Percentiles rank a stretch among this genome's conserved stretches.
Conservation (phyloP, 2,888 invertebrate genomes). For the Atherix ibis region DNA sequence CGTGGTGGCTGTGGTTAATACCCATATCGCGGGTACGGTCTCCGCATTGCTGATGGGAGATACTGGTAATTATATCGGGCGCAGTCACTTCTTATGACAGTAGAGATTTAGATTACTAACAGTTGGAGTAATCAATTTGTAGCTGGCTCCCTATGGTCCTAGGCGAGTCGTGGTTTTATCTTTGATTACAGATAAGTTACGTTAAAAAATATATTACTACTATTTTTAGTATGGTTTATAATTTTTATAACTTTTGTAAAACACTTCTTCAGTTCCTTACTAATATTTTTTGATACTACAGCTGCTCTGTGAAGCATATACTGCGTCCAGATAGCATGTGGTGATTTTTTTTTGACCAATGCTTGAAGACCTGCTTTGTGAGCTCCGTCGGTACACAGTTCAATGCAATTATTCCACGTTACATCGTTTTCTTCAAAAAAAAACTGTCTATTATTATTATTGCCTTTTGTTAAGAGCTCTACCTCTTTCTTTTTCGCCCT, state of each 20-base stretch:
- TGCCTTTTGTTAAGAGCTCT: conserved; percentile 7
- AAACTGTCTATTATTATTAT: conserved; percentile 13
- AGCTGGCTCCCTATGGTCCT: too few species aligned
- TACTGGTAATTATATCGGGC: too few species aligned
- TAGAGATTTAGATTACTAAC: too few species aligned
- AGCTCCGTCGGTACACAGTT: conserved; percentile 15
- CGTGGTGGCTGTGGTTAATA: too few species aligned
- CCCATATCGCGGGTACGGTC: too few species aligned
- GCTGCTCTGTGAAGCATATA: conserved; percentile 7
- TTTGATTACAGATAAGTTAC: too few species aligned
- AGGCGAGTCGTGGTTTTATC: too few species aligned
- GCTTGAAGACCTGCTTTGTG: conserved; percentile 4
- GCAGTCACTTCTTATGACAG: too few species aligned
- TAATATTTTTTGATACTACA: conserved; percentile 3
- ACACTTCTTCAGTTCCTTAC: background rate
- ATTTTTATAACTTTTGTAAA: conserved; percentile 1
- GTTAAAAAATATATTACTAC: conserved; percentile 9
- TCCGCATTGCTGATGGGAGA: too few species aligned
- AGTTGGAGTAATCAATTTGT: too few species aligned
- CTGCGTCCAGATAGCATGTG: conserved; percentile 7
- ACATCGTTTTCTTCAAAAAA: conserved; percentile 13
- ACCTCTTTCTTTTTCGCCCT: conserved; percentile 1
- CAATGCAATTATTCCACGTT: conserved; percentile 14
- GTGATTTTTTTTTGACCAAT: conserved; percentile 4
- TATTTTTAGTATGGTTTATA: too few species aligned